These are phyloP conservation scores for Heliconius hermathena DNA, from an alignment of 1,140 invertebrate genomes.

Conservation along the genomic window DNA sequence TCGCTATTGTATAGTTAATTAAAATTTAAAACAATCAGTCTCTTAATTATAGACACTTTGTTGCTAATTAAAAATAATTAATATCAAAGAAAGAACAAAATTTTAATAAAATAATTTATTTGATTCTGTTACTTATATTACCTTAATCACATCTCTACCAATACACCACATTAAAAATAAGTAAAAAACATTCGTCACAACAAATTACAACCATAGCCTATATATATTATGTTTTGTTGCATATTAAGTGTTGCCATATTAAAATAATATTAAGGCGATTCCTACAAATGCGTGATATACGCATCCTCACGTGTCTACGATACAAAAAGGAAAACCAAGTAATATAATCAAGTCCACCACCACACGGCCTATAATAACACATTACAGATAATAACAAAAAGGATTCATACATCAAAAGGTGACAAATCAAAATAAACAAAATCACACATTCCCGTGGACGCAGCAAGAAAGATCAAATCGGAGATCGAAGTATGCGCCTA, in stretches of 20 bases:
- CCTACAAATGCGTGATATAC: slow-evolving; percentile 18
- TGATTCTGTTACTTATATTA: background rate
- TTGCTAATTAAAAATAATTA: background rate
- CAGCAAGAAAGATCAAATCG: slow-evolving; percentile 72
- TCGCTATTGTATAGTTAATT: background rate
- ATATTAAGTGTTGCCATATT: slow-evolving; percentile 16
- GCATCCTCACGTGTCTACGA: slow-evolving; percentile 28
- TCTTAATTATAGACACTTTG: background rate
- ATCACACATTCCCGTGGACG: slow-evolving; percentile 59
- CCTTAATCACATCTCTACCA: background rate
- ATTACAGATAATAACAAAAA: slow-evolving; percentile 74
- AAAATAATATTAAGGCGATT: slow-evolving; percentile 29
- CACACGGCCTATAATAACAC: slow-evolving; percentile 67
- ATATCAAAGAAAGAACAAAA: background rate
- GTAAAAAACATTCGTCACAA: background rate
- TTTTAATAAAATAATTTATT: background rate
- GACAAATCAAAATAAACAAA: slow-evolving; percentile 77
- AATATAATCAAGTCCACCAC: slow-evolving; percentile 62
- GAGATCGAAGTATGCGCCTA: slow-evolving; percentile 65
- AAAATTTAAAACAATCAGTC: background rate
- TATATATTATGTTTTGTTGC: background rate
- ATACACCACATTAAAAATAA: background rate
- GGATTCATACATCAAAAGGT: slow-evolving; percentile 74
- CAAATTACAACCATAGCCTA: background rate
- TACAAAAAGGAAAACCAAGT: slow-evolving; percentile 49